phyloP scores from a whole-genome alignment of 1,140 invertebrate genomes.

The Dendrolimus kikuchii region DNA sequence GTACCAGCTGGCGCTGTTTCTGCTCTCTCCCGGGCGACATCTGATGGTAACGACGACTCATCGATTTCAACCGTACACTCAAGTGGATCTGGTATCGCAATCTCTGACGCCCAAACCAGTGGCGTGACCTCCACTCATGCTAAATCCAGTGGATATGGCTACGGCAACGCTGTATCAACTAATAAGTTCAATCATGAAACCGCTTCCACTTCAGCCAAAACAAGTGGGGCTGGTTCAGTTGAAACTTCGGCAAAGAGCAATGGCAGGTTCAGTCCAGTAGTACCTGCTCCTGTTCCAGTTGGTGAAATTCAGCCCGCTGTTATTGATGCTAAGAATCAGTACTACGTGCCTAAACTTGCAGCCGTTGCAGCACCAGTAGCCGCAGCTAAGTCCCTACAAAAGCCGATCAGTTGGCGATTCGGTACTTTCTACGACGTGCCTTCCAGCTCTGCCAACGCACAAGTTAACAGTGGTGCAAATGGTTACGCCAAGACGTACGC shows the following conservation, averaged over 20 bases:
- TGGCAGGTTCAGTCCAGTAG: too few species aligned
- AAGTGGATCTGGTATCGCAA: slow-evolving; percentile 37
- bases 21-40: slow-evolving; percentile 34
- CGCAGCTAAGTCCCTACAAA: slow-evolving; percentile 23
- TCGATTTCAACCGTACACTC: slow-evolving; percentile 36
- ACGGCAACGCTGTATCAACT: slow-evolving; percentile 39
- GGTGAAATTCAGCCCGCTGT: slow-evolving; percentile 1
- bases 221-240: slow-evolving; percentile 33
- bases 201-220: slow-evolving; percentile 30
- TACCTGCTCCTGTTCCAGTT: too few species aligned
- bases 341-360: too few species aligned
- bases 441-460: slow-evolving; percentile 30
- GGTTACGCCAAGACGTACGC: slow-evolving; percentile 34
- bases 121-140: slow-evolving; percentile 43
- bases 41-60: slow-evolving; percentile 32
- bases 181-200: slow-evolving; percentile 35
- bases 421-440: slow-evolving; percentile 35
- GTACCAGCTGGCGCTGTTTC: slow-evolving; percentile 18
- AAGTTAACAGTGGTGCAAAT: slow-evolving; percentile 22
- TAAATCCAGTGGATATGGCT: slow-evolving; percentile 32
- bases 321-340: slow-evolving; percentile 7
- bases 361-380: too few species aligned
- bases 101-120: slow-evolving; percentile 39
- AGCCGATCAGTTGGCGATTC: slow-evolving; percentile 40
- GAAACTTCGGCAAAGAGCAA: slow-evolving; percentile 7